Evolutionary conservation across 2,797 vertebrate genomes (phyloP), one percentile per base, ranked within the genome.

Genomic region (Poliocrania exsul): DNA sequence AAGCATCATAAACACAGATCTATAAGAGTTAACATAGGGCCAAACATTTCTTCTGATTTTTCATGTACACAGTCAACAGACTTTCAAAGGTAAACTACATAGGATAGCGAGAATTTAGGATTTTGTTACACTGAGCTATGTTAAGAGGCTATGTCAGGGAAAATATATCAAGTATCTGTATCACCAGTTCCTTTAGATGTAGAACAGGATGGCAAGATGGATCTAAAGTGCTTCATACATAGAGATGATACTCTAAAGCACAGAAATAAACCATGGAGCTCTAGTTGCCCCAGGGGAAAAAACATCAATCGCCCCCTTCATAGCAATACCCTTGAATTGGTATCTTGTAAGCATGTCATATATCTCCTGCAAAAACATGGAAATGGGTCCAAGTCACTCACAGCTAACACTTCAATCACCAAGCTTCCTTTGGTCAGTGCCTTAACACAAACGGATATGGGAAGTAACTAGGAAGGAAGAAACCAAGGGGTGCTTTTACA

Each of bases 201-300:
- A 42, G 80, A 93, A 82, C 1, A 3, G 50, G 65, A 82, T 56
- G 26, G 72, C 29, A 94, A 81, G 87, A 74, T 64, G 84, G 62
- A 61, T 92, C 66, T 92, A 74, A 53, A 31, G 60, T n/a, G 42
- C 21, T 85, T 94, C 81, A 51, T 71, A 89, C 57, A 78, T 7
- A 89, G 78, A 84, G 78, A 81, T 83, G 72, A 77, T 70, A 74
- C 4, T 35, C 61, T 65, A 93, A 95, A 93, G 54, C 54, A 77
- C 46, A 80, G 56, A 84, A 66, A 73, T 58, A 25, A 10, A 81
- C 71, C 60, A 70, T 4, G 26, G 40, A 64, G 33, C 40, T 91
- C 47, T 53, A 56, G 24, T 38, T 86, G 11, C 28, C 64, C 23
- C 58, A 44, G 50, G 57, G 65, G 69, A 6, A 21, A 65, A 72